Evolutionary conservation across 37 sponge, comb jelly and placozoan genomes (phyloP).

Genomic region (Hexactinellida sp.): DNA sequence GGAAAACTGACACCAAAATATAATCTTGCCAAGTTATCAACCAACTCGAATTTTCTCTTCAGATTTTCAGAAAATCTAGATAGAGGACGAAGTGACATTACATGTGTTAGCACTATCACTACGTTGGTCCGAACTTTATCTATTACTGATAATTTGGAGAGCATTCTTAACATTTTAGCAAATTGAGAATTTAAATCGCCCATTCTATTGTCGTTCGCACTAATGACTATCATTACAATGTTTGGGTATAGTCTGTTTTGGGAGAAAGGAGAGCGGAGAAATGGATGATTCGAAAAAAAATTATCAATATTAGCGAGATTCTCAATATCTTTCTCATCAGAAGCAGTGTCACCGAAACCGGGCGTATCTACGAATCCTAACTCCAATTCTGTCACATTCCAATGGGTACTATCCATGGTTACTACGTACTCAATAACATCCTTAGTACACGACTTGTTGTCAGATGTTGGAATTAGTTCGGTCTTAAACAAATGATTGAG

Average conservation of each 20-base stretch:
- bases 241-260: background rate
- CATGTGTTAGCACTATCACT: background rate
- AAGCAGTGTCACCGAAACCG: background rate
- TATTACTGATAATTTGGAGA: background rate
- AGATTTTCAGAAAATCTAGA: background rate
- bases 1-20: background rate
- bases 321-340: background rate
- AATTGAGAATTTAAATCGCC: background rate
- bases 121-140: background rate
- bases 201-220: background rate
- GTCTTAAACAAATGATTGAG: background rate
- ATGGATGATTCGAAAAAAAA: background rate
- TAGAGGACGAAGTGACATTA: background rate
- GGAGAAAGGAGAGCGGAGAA: background rate
- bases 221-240: background rate
- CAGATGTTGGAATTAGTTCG: background rate
- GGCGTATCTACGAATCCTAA: slow-evolving; percentile 1
- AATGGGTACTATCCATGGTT: slow-evolving; percentile 10
- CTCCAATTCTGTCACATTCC: background rate
- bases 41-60: background rate
- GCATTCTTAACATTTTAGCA: background rate
- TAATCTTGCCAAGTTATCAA: background rate
- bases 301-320: background rate
- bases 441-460: background rate
- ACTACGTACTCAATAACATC: background rate